phyloP scores from a whole-genome alignment of 2,888 invertebrate species.

The Sceliomorpha sp. region DNA sequence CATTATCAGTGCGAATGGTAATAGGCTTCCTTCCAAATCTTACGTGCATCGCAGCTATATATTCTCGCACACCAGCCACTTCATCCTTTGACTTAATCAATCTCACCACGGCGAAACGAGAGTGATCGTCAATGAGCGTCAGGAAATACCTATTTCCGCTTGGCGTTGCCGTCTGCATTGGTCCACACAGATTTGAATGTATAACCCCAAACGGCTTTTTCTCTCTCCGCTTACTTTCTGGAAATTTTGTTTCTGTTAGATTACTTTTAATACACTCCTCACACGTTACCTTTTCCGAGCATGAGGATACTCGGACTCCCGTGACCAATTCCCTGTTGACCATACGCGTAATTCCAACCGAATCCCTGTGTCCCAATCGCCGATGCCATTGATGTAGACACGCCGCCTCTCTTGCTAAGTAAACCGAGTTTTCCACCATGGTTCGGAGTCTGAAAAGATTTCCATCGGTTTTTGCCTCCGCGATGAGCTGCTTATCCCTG shows the following conservation, averaged over 20 bases:
- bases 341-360: conserved; percentile 47
- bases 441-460: conserved; percentile 3
- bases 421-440: background rate
- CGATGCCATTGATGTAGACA: conserved; percentile 60
- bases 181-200: conserved; percentile 61
- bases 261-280: conserved; percentile 61
- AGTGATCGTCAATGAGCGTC: conserved; percentile 53
- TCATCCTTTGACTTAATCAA: conserved; percentile 45
- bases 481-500: conserved; percentile 28
- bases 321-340: conserved; percentile 33
- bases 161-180: conserved; percentile 56
- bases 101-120: conserved; percentile 35
- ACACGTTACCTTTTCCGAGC: conserved; percentile 49
- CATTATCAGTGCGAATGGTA: conserved; percentile 17
- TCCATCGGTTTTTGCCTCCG: conserved; percentile 43
- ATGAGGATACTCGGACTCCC: conserved; percentile 53
- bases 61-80: conserved; percentile 26
- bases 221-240: conserved; percentile 41
- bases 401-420: background rate
- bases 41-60: conserved; percentile 23
- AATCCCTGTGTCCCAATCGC: conserved; percentile 54
- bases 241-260: conserved; percentile 51
- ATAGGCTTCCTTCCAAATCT: conserved; percentile 25
- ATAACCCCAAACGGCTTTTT: conserved; percentile 45
- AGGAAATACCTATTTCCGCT: conserved; percentile 53